Evolutionary conservation across 2,888 invertebrate species (phyloP).

Genomic region (Frankliniella fusca): DNA sequence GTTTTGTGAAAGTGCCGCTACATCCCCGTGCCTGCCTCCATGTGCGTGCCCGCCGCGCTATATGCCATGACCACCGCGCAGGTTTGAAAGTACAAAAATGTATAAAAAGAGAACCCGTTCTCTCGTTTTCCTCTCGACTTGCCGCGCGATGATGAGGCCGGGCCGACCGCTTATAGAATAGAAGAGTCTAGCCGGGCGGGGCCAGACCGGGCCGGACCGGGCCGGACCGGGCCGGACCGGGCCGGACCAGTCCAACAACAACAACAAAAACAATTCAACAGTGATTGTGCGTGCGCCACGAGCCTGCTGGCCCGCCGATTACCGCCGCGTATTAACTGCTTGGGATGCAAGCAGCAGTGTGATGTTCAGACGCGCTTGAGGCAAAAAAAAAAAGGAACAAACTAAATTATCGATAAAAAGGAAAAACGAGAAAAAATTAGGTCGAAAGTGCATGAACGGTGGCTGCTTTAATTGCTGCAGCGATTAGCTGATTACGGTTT

Average conservation of each 20-base stretch:
- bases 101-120: background rate
- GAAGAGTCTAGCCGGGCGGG: background rate
- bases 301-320: background rate
- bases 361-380: background rate
- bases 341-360: too few relatives aligned
- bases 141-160: background rate
- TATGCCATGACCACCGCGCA: too few relatives aligned
- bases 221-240: background rate
- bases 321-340: background rate
- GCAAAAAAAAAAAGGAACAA: background rate
- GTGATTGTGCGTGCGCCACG: background rate
- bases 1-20: too few relatives aligned
- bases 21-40: too few relatives aligned
- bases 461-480: too few relatives aligned
- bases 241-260: background rate
- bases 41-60: too few relatives aligned
- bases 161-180: background rate
- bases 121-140: constrained; percentile 1
- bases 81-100: too few relatives aligned
- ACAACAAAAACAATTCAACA: constrained; percentile 25
- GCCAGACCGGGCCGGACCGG: background rate
- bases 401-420: too few relatives aligned
- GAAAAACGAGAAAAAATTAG: background rate
- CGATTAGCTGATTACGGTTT: background rate
- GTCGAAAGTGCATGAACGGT: background rate